phyloP scores from a whole-genome alignment of 2,113 vertebrate species.

The cat (Felis catus) region F.catus_Fca126_mat1.0 CM031414.1:136313001-136313500 shows the following conservation, averaged over 20 bases:
- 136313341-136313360: neutral
- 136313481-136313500: neutral
- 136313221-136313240: neutral
- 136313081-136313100: conserved; percentile 38
- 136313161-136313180: neutral
- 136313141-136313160: neutral
- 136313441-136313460: neutral
- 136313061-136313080: neutral
- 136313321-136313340: neutral
- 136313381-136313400: neutral
- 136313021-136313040: conserved; percentile 70
- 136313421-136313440: neutral
- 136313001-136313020: conserved; percentile 63
- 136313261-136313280: neutral
- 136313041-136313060: conserved; percentile 36
- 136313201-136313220: neutral
- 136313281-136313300: neutral
- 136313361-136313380: neutral
- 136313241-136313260: neutral
- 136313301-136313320: neutral
- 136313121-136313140: neutral
- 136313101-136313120: neutral
- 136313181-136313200: neutral
- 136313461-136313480: neutral
- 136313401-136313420: neutral